Percentiles rank a stretch among this genome's conserved stretches.
These are phyloP conservation scores for Poeciliopsis retropinna DNA, from an alignment of 2,113 vertebrate genomes.

Conservation along the genomic window DNA sequence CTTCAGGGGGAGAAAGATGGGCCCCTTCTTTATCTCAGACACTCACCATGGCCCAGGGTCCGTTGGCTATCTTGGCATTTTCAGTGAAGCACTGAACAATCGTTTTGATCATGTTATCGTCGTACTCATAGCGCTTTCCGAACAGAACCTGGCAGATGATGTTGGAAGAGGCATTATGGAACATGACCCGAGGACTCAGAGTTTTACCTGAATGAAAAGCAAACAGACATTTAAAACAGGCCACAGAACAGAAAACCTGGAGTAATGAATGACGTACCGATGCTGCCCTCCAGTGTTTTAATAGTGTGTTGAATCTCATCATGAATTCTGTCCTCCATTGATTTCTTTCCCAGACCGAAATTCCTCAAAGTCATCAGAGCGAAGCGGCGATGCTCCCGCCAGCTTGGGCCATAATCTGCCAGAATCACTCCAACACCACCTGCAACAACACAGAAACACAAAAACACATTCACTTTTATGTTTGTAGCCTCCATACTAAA, in stretches of 20 bases:
- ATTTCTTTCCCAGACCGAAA: conserved; percentile 86
- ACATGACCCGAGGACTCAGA: conserved; percentile 60
- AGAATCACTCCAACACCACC: conserved; percentile 1
- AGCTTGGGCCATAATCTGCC: conserved; percentile 63
- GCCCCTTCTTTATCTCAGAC: not conserved
- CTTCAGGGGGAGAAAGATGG: too few relatives aligned
- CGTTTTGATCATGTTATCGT: conserved; percentile 57
- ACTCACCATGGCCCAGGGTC: conserved; percentile 72
- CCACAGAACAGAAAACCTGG: not conserved
- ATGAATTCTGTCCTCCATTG: conserved; percentile 80
- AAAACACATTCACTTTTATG: not conserved
- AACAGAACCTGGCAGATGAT: conserved; percentile 81
- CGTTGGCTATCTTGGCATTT: conserved; percentile 58
- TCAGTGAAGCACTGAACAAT: conserved; percentile 58
- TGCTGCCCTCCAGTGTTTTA: conserved; percentile 35
- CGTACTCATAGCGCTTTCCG: conserved; percentile 72
- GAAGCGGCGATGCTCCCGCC: conserved; percentile 78
- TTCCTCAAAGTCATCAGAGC: conserved; percentile 79
- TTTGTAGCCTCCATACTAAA: too few relatives aligned
- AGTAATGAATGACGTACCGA: conserved; percentile 39
- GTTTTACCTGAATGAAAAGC: conserved; percentile 45
- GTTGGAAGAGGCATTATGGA: conserved; percentile 74
- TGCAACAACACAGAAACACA: not conserved
- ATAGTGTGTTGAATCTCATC: conserved; percentile 70
- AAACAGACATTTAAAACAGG: not conserved